Base-by-base conservation (phyloP, 2,888 invertebrate genomes). In the Laothoe populi region DNA sequence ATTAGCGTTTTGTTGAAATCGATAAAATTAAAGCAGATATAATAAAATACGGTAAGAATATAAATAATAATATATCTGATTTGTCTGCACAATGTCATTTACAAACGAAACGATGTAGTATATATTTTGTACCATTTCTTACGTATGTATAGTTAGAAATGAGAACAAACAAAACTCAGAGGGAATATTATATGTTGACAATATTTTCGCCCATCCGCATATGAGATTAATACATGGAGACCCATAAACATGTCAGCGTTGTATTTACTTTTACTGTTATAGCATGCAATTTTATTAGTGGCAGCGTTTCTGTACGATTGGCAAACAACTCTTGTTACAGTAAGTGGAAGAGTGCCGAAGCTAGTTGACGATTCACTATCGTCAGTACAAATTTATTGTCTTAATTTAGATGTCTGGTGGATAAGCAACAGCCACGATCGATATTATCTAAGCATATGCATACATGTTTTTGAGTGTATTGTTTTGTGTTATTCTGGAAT, bases 331-430 rank as follows among this genome's bases (percentile, higher is more conserved):
- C 44, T 19, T 44, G 10, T 35, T 38, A 35, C 57, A 31, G 24
- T 57, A 57, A 35, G 44, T 59, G 40, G 26, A n/a, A 10, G 26
- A 42, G 24, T 19, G 26, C 45, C 31, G 19, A 45, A 31, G 45
- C 26, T 13, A 19, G 45, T 23, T 5, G n/a, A 26, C 59, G 13
- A 45, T 59, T 26, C 44, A 31, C 42, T 45, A 59, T 59, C 59
- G 59, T 59, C 35, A 26, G 45, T 31, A 31, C 31, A 59, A 59
- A 16, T 59, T 59, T 59, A 59, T 59, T 59, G 59, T 45, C 45
- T 59, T 45, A 59, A 59, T 59, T 59, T 59, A 59, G 59, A 59
- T 59, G 59, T 59, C 59, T 59, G 59, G 44, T 10, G 45, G 59
- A 59, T 59, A 59, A 31, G 44, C 31, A 31, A 19, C 31, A 11